Evolutionary conservation across 2,113 vertebrate species (phyloP).

Genomic region (Actenoides lindsayi): DNA sequence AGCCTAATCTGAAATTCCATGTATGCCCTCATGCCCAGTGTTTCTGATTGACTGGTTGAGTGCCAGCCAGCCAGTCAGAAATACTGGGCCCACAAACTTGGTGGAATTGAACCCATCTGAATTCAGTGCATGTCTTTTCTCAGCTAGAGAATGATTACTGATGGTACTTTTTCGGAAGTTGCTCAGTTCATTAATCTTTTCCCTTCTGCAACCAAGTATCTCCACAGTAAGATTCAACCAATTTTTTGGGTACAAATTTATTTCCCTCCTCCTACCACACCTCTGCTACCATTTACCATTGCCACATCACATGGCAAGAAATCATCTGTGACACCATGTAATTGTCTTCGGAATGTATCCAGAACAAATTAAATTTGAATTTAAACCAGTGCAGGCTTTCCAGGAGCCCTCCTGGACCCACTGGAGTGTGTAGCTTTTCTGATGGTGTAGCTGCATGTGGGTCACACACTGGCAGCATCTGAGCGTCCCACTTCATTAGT

Average conservation of each 20-base stretch:
- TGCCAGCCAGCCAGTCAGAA: not conserved
- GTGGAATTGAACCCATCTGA: not conserved
- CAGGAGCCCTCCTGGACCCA: not conserved
- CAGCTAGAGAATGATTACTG: not conserved
- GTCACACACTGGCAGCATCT: not conserved
- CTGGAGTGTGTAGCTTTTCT: not conserved
- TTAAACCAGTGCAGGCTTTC: not conserved
- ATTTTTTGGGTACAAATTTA: not conserved
- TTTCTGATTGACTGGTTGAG: not conserved
- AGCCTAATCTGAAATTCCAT: not conserved
- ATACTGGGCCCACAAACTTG: too few relatives aligned
- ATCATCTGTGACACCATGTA: not conserved
- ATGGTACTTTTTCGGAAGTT: not conserved
- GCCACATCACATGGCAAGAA: not conserved
- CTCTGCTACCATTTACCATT: not conserved
- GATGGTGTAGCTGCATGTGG: not conserved
- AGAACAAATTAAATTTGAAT: not conserved
- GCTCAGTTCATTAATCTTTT: not conserved
- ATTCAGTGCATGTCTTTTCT: not conserved
- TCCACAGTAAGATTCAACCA: not conserved
- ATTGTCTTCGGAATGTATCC: not conserved
- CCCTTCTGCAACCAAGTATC: not conserved
- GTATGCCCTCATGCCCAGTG: not conserved
- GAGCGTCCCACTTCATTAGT: fast-evolving
- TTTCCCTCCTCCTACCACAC: not conserved